Evolutionary conservation across 2,797 vertebrate genomes (phyloP).

Genomic region (Tachyglossus aculeatus): DNA sequence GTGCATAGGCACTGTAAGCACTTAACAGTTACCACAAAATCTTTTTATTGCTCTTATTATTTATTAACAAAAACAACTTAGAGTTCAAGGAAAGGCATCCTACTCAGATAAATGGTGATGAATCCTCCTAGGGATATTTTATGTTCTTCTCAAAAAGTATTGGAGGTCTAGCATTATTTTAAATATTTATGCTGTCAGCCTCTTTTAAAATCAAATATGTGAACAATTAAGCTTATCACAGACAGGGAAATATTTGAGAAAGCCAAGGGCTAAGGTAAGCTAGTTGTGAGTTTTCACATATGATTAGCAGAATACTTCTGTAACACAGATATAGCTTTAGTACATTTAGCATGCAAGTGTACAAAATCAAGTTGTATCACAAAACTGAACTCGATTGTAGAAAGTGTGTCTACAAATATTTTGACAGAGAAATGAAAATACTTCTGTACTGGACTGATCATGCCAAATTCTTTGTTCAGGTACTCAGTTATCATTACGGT

Average conservation of each 20-base stretch:
- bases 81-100: too few relatives aligned
- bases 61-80: too few relatives aligned
- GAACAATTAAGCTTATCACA: conserved; percentile 20
- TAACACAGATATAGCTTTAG: background rate
- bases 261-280: background rate
- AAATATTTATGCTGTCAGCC: background rate
- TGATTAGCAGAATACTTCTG: conserved; percentile 20
- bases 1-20: too few relatives aligned
- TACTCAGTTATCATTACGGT: background rate
- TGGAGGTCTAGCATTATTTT: conserved; percentile 22
- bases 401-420: background rate
- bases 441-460: background rate
- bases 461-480: background rate
- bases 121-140: too few relatives aligned
- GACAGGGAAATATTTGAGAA: conserved; percentile 12
- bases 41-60: too few relatives aligned
- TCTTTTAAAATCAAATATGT: conserved; percentile 31
- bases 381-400: background rate
- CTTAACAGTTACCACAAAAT: too few relatives aligned
- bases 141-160: background rate
- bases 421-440: background rate
- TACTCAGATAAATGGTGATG: too few relatives aligned
- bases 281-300: conserved; percentile 18
- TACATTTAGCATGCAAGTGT: conserved; percentile 2
- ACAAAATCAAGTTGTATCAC: conserved; percentile 13